These are phyloP conservation scores for Lepilemur septentrionalis DNA, from an alignment of 2,797 vertebrate species.

Conservation along the genomic window DNA sequence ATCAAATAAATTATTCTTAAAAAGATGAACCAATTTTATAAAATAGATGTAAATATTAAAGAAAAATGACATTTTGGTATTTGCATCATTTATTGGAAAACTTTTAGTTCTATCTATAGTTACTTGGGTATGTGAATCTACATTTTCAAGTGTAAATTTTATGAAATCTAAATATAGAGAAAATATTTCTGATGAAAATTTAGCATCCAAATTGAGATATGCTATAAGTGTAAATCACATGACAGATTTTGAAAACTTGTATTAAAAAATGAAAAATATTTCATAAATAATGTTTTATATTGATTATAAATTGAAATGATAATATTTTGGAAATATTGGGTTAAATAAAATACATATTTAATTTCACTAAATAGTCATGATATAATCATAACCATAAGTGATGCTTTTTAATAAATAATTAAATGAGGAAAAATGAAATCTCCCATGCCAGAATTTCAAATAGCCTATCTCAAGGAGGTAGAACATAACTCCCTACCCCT, in stretches of 20 bases:
- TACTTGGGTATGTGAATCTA: neutral
- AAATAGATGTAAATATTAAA: slow-evolving; percentile 5
- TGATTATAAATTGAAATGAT: neutral
- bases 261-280: neutral
- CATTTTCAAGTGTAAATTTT: neutral
- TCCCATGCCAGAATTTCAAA: neutral
- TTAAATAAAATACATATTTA: slow-evolving; percentile 17
- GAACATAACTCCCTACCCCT: neutral
- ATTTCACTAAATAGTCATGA: neutral
- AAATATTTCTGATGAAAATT: slow-evolving; percentile 35
- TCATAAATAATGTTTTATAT: neutral
- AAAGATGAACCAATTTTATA: neutral
- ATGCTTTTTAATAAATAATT: neutral
- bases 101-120: neutral
- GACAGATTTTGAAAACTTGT: neutral
- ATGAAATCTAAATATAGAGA: neutral
- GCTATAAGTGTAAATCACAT: neutral
- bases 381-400: slow-evolving; percentile 12
- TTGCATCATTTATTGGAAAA: neutral
- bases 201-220: neutral
- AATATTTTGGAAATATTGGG: neutral
- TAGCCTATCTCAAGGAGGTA: neutral
- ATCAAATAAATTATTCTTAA: neutral
- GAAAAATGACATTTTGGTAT: neutral
- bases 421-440: neutral